These are phyloP conservation scores for Lycophotia porphyrea DNA, from an alignment of 2,888 invertebrate species.

Conservation along the genomic window DNA sequence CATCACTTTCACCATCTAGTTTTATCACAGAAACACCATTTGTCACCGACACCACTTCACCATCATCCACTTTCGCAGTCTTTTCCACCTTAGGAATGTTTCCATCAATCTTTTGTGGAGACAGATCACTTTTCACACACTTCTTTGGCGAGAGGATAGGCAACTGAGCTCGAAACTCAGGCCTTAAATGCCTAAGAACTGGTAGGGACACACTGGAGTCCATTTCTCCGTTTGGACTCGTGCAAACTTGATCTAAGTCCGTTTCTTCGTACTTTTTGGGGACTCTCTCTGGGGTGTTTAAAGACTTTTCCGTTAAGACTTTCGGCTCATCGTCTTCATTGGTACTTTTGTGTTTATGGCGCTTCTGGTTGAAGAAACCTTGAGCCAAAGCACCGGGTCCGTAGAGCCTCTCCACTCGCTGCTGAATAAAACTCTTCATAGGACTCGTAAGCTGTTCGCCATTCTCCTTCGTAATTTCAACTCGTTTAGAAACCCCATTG, in stretches of 20 bases:
- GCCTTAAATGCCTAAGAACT: slow-evolving; percentile 95
- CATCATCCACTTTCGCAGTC: slow-evolving; percentile 74
- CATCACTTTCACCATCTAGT: slow-evolving; percentile 76
- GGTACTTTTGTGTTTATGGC: slow-evolving; percentile 86
- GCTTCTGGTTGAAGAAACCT: slow-evolving; percentile 94
- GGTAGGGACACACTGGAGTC: slow-evolving; percentile 90
- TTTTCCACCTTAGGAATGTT: slow-evolving; percentile 78
- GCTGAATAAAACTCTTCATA: slow-evolving; percentile 95
- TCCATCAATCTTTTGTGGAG: slow-evolving; percentile 78
- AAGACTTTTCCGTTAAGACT: slow-evolving; percentile 83
- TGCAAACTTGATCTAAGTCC: slow-evolving; percentile 76
- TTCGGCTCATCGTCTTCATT: slow-evolving; percentile 84
- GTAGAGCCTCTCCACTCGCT: slow-evolving; percentile 96
- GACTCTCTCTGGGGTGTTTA: slow-evolving; percentile 82
- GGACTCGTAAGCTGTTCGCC: slow-evolving; percentile 87
- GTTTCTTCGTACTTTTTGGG: slow-evolving; percentile 75
- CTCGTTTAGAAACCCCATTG: slow-evolving; percentile 85
- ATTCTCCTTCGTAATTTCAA: slow-evolving; percentile 88
- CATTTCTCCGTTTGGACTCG: slow-evolving; percentile 80
- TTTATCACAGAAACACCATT: slow-evolving; percentile 81
- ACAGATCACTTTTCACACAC: slow-evolving; percentile 78
- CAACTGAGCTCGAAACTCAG: slow-evolving; percentile 96
- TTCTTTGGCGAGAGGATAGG: slow-evolving; percentile 92
- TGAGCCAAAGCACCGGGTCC: slow-evolving; percentile 96
- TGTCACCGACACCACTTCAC: slow-evolving; percentile 79